phyloP scores from a whole-genome alignment of 2,797 vertebrate genomes.

The Gymnocypris eckloni region DNA sequence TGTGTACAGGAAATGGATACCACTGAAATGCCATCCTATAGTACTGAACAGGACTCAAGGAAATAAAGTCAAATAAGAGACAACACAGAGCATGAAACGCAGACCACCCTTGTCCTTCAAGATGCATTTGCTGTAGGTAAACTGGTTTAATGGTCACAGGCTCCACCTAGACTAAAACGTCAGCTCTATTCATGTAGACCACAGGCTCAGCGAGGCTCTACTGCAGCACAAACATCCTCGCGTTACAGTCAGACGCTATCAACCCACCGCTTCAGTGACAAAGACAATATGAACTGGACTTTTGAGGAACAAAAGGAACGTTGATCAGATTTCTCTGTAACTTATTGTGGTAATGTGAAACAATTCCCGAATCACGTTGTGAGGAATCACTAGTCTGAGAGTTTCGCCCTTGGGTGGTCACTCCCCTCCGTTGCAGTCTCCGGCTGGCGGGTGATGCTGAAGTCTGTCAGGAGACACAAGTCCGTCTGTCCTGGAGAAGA shows the following conservation, averaged over 20 bases:
- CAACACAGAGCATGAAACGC: constrained; percentile 44
- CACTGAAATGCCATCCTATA: constrained; percentile 56
- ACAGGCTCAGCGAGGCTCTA: constrained; percentile 46
- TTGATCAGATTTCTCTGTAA: constrained; percentile 38
- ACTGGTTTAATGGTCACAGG: constrained; percentile 49
- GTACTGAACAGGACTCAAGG: constrained; percentile 34
- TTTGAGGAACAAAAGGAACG: constrained; percentile 47
- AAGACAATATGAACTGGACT: constrained; percentile 63
- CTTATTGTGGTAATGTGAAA: constrained; percentile 53
- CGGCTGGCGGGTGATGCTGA: constrained; percentile 31
- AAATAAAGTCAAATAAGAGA: constrained; percentile 31
- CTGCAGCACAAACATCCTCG: constrained; percentile 41
- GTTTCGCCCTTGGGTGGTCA: constrained; percentile 46
- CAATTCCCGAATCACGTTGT: constrained; percentile 47
- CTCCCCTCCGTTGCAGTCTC: constrained; percentile 52
- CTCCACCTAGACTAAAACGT: constrained; percentile 41
- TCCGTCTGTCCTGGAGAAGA: constrained; percentile 67
- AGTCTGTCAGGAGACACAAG: constrained; percentile 47
- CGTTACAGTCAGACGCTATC: constrained; percentile 41
- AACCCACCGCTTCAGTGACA: constrained; percentile 61
- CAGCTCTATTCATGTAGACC: constrained; percentile 47
- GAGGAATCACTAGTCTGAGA: constrained; percentile 59
- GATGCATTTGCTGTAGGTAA: constrained; percentile 50
- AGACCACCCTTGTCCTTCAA: constrained; percentile 44
- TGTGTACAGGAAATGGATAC: constrained; percentile 53